Evolutionary conservation across 2,888 invertebrate species (phyloP).

Genomic region (Cephonodes hylas): DNA sequence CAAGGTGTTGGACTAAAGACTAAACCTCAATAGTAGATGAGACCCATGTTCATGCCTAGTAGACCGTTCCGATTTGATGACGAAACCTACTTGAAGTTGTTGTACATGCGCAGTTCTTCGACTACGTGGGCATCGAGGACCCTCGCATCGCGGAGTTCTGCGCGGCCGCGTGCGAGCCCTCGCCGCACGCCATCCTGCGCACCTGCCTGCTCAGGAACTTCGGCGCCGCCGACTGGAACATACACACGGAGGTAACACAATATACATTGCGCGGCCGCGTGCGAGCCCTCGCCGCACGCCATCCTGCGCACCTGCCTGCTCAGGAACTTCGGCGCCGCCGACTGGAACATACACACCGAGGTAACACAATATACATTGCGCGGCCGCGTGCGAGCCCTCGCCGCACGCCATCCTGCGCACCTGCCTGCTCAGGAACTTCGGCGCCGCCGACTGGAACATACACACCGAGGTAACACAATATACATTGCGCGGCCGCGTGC

Average conservation of each 20-base stretch:
- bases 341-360: slow-evolving; percentile 92
- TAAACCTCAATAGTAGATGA: too few species aligned
- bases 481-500: slow-evolving; percentile 88
- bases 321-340: slow-evolving; percentile 94
- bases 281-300: slow-evolving; percentile 97
- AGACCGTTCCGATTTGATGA: too few species aligned
- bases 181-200: slow-evolving; percentile 95
- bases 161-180: slow-evolving; percentile 97
- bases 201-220: slow-evolving; percentile 96
- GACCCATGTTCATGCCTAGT: too few species aligned
- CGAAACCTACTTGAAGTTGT: too few species aligned
- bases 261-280: slow-evolving; percentile 86
- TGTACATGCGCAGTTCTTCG: slow-evolving; percentile 85
- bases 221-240: slow-evolving; percentile 93
- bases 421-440: slow-evolving; percentile 95
- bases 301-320: slow-evolving; percentile 95
- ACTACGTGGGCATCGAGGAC: slow-evolving; percentile 96
- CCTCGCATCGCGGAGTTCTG: slow-evolving; percentile 97
- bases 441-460: slow-evolving; percentile 93
- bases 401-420: slow-evolving; percentile 96
- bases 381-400: slow-evolving; percentile 97
- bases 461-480: slow-evolving; percentile 84
- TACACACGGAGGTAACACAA: slow-evolving; percentile 86
- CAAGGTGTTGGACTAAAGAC: too few species aligned
- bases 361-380: slow-evolving; percentile 64